Conservation (phyloP, 2,113 vertebrate species). For the Hippocampus mohnikei region DNA sequence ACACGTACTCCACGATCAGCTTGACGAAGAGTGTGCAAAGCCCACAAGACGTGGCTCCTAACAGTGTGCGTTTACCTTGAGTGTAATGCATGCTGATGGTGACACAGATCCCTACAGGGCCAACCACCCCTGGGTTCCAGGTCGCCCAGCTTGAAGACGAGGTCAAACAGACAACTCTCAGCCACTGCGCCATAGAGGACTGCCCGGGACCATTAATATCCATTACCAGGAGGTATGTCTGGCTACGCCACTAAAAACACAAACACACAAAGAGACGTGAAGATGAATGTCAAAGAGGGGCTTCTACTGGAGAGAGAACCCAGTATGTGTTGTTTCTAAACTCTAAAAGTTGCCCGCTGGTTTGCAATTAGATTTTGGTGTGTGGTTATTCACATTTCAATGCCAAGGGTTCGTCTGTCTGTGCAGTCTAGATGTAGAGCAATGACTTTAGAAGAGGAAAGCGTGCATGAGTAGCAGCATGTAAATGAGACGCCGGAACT, state of each 20-base stretch:
- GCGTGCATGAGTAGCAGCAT: slow-evolving; percentile 9
- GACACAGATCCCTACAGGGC: slow-evolving; percentile 54
- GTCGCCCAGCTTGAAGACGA: slow-evolving; percentile 53
- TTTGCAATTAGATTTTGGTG: background rate
- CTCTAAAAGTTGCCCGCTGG: background rate
- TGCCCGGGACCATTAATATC: slow-evolving; percentile 67
- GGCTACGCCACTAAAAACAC: background rate
- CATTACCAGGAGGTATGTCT: slow-evolving; percentile 54
- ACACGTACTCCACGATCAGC: background rate
- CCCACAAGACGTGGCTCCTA: background rate
- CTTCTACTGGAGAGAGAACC: background rate
- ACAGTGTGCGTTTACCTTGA: slow-evolving; percentile 55
- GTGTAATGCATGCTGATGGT: slow-evolving; percentile 64
- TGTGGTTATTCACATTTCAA: background rate
- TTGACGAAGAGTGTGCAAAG: background rate
- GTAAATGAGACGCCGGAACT: slow-evolving; percentile 26
- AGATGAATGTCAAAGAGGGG: background rate
- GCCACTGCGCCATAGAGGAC: slow-evolving; percentile 56
- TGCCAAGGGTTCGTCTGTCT: background rate
- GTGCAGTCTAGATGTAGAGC: background rate
- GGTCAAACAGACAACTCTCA: slow-evolving; percentile 59
- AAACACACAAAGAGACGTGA: background rate
- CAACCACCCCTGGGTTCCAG: slow-evolving; percentile 34
- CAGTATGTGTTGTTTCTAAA: background rate
- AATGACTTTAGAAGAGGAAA: background rate